Conservation (phyloP, 1,140 invertebrate genomes). For the Pseudomyrmex cubaensis region DNA sequence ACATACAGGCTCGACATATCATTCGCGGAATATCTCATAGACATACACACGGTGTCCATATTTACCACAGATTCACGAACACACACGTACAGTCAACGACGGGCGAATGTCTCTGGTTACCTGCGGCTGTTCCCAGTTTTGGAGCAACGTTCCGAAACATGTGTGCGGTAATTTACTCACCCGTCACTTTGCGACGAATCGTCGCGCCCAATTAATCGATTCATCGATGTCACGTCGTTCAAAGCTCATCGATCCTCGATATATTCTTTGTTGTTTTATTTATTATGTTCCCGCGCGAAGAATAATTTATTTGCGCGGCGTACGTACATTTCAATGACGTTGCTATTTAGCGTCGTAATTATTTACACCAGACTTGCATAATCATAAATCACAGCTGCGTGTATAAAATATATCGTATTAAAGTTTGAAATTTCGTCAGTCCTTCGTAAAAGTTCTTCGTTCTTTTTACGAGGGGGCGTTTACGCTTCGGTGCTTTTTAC, state of each 20-base stretch:
- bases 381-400: slow-evolving; percentile 7
- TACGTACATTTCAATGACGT: not conserved
- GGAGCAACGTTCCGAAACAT: not conserved
- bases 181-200: not conserved
- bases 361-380: not conserved
- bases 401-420: slow-evolving; percentile 11
- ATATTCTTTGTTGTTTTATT: not conserved
- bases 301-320: not conserved
- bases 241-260: not conserved
- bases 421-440: slow-evolving; percentile 13
- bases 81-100: not conserved
- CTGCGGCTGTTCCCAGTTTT: slow-evolving; percentile 49
- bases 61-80: slow-evolving; percentile 29
- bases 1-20: slow-evolving; percentile 71
- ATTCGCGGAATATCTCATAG: slow-evolving; percentile 71
- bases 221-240: not conserved
- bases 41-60: slow-evolving; percentile 50
- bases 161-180: slow-evolving; percentile 21
- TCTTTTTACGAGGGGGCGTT: not conserved
- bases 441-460: not conserved
- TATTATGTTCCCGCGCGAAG: not conserved
- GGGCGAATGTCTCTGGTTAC: slow-evolving; percentile 41
- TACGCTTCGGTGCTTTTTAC: slow-evolving; percentile 1
- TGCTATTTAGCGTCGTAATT: slow-evolving; percentile 1
- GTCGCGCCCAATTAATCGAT: not conserved